Evolutionary conservation across 2,888 invertebrate genomes (phyloP).

Genomic region (Idaea biselata): DNA sequence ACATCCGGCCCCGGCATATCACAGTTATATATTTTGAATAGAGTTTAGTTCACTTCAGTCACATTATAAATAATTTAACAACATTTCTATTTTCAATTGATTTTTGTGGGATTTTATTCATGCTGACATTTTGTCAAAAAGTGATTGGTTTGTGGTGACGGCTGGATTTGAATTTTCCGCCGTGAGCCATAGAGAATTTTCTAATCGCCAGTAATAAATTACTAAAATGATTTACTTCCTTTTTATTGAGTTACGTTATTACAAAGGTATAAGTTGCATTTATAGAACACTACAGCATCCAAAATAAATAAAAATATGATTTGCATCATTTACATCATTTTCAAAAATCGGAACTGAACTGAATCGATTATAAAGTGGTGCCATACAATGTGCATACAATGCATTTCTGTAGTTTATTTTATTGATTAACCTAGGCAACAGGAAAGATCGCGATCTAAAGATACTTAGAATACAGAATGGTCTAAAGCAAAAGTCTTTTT

Average conservation of each 20-base stretch:
- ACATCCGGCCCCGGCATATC: constrained; percentile 79
- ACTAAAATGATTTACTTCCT: background rate
- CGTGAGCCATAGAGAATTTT: constrained; percentile 30
- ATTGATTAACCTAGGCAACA: no score
- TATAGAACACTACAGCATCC: no score
- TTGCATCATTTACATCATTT: no score
- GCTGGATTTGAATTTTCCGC: constrained; percentile 47
- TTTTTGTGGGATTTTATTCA: constrained; percentile 56
- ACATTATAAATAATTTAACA: constrained; percentile 69
- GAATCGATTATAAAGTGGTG: no score
- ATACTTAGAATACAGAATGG: constrained; percentile 16
- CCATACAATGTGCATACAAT: no score
- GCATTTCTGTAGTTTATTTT: no score
- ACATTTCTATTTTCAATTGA: constrained; percentile 58
- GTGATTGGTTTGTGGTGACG: constrained; percentile 38
- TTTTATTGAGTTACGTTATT: background rate
- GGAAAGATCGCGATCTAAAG: no score
- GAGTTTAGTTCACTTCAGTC: constrained; percentile 52
- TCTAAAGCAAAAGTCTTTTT: constrained; percentile 35
- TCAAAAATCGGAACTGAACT: no score
- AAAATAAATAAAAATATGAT: no score
- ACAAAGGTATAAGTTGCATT: no score
- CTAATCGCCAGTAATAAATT: constrained; percentile 28
- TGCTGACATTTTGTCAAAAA: constrained; percentile 65
- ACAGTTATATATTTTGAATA: constrained; percentile 59